A percentile compares a stretch with the other conserved stretches of the same genome.
These are phyloP conservation scores for Drosophila subquinaria DNA, from an alignment of 2,888 invertebrate species.

Conservation along the genomic window DNA sequence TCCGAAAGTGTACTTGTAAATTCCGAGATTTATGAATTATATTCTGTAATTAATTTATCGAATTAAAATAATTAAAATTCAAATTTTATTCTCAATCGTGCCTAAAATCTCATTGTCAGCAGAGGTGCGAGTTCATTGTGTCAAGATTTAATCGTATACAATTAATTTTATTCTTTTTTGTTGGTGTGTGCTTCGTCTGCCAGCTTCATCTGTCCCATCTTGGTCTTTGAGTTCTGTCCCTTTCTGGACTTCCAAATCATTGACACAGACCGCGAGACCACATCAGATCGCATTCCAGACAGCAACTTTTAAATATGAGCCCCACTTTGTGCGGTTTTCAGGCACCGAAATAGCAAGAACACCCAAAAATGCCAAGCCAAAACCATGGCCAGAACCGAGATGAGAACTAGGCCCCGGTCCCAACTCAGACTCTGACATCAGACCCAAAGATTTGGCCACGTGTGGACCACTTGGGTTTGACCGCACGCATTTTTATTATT, in stretches of 20 bases:
- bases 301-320: slow-evolving; percentile 65
- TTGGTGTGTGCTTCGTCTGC: slow-evolving; percentile 26
- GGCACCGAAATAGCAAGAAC: slow-evolving; percentile 18
- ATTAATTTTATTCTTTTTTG: slow-evolving; percentile 29
- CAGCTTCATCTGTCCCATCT: slow-evolving; percentile 4
- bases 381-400: background rate
- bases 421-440: slow-evolving; percentile 5
- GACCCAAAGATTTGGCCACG: slow-evolving; percentile 19
- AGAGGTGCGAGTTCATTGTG: slow-evolving; percentile 43
- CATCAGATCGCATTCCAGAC: slow-evolving; percentile 26
- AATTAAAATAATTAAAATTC: too few species aligned
- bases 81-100: background rate
- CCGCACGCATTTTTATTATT: slow-evolving; percentile 54
- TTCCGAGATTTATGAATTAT: too few species aligned
- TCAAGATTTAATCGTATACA: slow-evolving; percentile 43
- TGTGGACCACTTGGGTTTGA: slow-evolving; percentile 25
- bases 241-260: slow-evolving; percentile 12
- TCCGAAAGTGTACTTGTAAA: too few species aligned
- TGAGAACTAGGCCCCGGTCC: background rate
- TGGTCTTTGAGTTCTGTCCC: background rate
- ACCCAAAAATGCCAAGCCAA: slow-evolving; percentile 8
- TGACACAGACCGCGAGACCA: slow-evolving; percentile 17
- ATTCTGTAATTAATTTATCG: too few species aligned
- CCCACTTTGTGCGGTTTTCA: slow-evolving; percentile 56
- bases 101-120: slow-evolving; percentile 15